Percentiles rank a stretch among this genome's conserved stretches.
phyloP scores from a whole-genome alignment of 2,888 invertebrate species.

The Macrostomum cliftonense region DNA sequence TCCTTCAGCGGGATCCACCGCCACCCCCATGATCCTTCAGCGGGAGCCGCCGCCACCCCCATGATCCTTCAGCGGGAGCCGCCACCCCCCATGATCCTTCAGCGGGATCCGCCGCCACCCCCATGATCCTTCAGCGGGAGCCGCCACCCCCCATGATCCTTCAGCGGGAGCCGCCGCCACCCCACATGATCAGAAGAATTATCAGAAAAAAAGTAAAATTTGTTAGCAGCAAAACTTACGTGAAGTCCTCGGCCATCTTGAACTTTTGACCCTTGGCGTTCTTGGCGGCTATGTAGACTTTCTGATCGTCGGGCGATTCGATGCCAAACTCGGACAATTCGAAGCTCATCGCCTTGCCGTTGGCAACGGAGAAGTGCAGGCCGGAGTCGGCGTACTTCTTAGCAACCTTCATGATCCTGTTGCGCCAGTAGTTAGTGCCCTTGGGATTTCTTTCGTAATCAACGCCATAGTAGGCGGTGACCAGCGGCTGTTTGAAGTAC shows the following conservation, averaged over 20 bases:
- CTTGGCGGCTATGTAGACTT: constrained; percentile 66
- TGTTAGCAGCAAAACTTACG: too few species aligned
- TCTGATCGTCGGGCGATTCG: constrained; percentile 50
- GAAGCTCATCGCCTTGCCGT: constrained; percentile 76
- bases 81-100: too few species aligned
- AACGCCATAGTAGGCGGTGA: constrained; percentile 76
- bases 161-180: too few species aligned
- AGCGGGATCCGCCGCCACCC: too few species aligned
- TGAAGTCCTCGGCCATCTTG: constrained; percentile 70
- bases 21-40: too few species aligned
- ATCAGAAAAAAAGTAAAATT: too few species aligned
- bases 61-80: too few species aligned
- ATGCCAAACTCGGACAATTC: constrained; percentile 59
- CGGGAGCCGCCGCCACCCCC: too few species aligned
- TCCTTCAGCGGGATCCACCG: too few species aligned
- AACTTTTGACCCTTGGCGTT: constrained; percentile 70
- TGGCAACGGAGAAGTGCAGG: constrained; percentile 68
- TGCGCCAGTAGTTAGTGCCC: constrained; percentile 78
- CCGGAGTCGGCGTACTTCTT: constrained; percentile 46
- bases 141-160: too few species aligned
- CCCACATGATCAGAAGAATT: too few species aligned
- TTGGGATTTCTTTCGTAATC: constrained; percentile 91
- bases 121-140: too few species aligned
- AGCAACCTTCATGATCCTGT: constrained; percentile 66
- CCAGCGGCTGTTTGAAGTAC: constrained; percentile 69